A percentile compares a stretch with the other conserved stretches of the same genome.
phyloP scores from a whole-genome alignment of 2,797 vertebrate species.

The Calcarius lapponicus region DNA sequence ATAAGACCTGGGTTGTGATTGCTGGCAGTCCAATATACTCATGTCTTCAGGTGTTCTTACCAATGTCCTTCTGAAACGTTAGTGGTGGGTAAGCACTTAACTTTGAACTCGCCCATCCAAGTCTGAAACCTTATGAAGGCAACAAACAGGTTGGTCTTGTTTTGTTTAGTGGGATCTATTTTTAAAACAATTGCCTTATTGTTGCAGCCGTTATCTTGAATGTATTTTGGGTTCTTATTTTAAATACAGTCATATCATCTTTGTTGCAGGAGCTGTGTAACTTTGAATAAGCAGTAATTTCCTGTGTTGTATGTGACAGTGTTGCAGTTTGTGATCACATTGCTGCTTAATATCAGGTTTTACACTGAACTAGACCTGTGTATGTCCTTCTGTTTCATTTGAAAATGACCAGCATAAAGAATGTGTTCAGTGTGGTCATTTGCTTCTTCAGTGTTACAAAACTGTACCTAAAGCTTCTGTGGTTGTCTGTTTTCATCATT shows the following conservation, averaged over 20 bases:
- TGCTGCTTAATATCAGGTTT: slow-evolving; percentile 52
- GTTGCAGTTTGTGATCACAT: slow-evolving; percentile 17
- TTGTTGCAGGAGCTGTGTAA: slow-evolving; percentile 34
- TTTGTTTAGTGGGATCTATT: slow-evolving; percentile 29
- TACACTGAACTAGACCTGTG: slow-evolving; percentile 36
- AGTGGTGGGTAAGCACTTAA: slow-evolving; percentile 28
- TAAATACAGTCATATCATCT: slow-evolving; percentile 22
- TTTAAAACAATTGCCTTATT: slow-evolving; percentile 60
- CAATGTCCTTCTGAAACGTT: background rate
- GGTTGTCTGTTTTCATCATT: slow-evolving; percentile 53
- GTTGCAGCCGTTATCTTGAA: slow-evolving; percentile 45
- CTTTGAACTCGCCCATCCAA: background rate
- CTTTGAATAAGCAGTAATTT: slow-evolving; percentile 11
- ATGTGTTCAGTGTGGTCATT: background rate
- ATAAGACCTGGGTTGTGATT: slow-evolving; percentile 21
- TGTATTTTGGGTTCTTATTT: slow-evolving; percentile 44
- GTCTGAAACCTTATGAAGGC: background rate
- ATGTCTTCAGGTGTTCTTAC: slow-evolving; percentile 31
- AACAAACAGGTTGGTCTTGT: slow-evolving; percentile 10
- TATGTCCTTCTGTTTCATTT: slow-evolving; percentile 3
- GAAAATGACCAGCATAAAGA: slow-evolving; percentile 19
- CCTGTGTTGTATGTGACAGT: background rate
- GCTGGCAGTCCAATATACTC: slow-evolving; percentile 47
- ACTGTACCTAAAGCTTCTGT: slow-evolving; percentile 64
- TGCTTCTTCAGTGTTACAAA: slow-evolving; percentile 25